Evolutionary conservation across 2,888 invertebrate genomes (phyloP), one percentile per base, ranked within the genome.

Genomic region (Diarsia mendica): DNA sequence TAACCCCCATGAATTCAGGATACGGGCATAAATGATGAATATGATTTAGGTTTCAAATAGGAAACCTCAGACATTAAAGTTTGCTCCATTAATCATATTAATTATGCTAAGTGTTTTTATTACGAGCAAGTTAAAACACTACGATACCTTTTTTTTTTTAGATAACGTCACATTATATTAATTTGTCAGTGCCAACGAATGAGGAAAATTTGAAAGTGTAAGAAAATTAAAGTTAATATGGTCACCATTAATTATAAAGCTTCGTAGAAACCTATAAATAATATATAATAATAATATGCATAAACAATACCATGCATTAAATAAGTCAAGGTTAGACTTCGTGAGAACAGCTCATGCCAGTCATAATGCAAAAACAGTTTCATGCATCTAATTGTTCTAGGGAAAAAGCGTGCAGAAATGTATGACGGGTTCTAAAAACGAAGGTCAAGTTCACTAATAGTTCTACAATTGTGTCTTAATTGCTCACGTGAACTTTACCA

Each of bases 361-460:
- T 28, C 20, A 60, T 46, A 44, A 44, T 60, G 23, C 15, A 53
- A n/a, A 20, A 44, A 28, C 28, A 23, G 20, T 67, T 61, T 20
- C 66, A 51, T 76, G 77, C 53, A 39, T 33, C 8, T 70, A 77
- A 49, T 46, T 20, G 55, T 53, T 78, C 46, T 44, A 28, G 13
- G 33, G 44, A 58, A 83, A 77, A 69, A 79, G 63, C 69, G 60
- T 73, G 63, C 60, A 79, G 13, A 73, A 83, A 73, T 49, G 15
- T 65, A 46, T 60, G 11, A 74, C 70, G 67, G 20, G 63, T 79
- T 81, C 9, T 66, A 33, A 72, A 61, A 51, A 51, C 0, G 13
- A 67, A 79, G 58, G 55, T 64, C 51, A 53, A 33, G 53, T 48
- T 78, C 49, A 60, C 18, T 77, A 78, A 66, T 72, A 61, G 46